Base-by-base conservation (phyloP, 2,113 vertebrate genomes). In the Canis aureus region DNA sequence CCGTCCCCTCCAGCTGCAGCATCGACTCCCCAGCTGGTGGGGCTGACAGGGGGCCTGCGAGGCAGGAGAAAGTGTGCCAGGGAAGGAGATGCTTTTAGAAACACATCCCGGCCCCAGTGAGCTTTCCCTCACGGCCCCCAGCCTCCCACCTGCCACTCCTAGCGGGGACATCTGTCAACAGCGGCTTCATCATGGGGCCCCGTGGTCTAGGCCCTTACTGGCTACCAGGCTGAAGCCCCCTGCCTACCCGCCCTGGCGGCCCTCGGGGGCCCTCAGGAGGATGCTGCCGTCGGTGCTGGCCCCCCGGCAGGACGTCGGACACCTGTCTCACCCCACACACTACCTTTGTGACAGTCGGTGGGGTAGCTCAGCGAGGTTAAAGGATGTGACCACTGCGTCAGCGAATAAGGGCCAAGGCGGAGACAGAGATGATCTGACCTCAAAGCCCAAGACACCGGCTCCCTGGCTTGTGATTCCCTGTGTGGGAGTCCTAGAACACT, bases 291-390 rank as follows among this genome's bases (percentile, higher is more conserved):
- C 19, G 9, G 19, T 4, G 10, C 53, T 49, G 49, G 29, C 53
- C 60, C 27, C 0, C 8, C 0, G 6, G 19, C 0, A 19, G 49
- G 25, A 43, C 11, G 19, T 53, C 5, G 22, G 11, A 0, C 32
- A 29, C 22, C 43, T 35, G 8, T 17, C 79, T 78, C 7, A 7
- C 5, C 51, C 71, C 57, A 19, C 53, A 6, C 13, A 79, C 51
- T 11, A 2, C 29, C 23, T 12, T 60, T 51, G 29, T 57, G 32
- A 12, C 10, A 38, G n/a, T 43, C 29, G 1, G 0, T 1, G 0
- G 11, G 49, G 10, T 55, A 12, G 11, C 91, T 35, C 27, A 10
- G 2, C 17, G 20, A 22, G 12, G 22, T 38, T 59, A 64, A 19
- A 29, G 15, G 16, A 53, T 38, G 53, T 35, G 66, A 35, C 51